Base-by-base conservation (phyloP, 2,113 vertebrate species). In the Halcyon malimbica region DNA sequence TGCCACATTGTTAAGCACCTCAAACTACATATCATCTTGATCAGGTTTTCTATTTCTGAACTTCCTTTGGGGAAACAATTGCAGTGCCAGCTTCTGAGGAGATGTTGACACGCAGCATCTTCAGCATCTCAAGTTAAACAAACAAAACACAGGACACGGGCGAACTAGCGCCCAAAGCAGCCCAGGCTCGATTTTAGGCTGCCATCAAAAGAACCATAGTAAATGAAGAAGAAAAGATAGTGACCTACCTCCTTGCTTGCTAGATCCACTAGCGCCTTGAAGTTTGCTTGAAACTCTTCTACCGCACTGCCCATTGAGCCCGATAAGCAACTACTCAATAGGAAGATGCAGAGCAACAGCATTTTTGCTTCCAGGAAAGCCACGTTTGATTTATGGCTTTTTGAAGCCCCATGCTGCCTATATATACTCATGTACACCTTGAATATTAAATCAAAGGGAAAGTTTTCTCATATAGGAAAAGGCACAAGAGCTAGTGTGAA, bases 21-120 rank as follows among this genome's bases (percentile, higher is more conserved):
- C 37, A 11, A 62, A 53, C 65, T 82, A 76, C 77, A 13, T 96
- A 96, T 96, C 95, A 0, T 87, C 77, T 95, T 84, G 59, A 96
- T 97, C 96, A 57, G 70, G 44, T 77, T 94, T 96, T 62, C 96
- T 97, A 96, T 96, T 97, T 97, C 95, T 96, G 95, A 84, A 96
- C 96, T 97, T 97, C 96, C 96, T 97, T 94, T 93, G 95, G 91
- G 77, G 83, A 94, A 89, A 95, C 84, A 89, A 85, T 46, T 84
- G 73, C 91, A 69, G 68, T 25, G 9, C 68, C 86, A 92, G 89
- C 94, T 65, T 93, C 92, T 60, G 96, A 93, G 85, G 92, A 73
- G 70, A 67, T 76, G 42, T 14, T 94, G 89, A 81, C 57, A 84
- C 1, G 7, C 86, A 64, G 44, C 41, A 77, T 57, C 48, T 90